phyloP scores from a whole-genome alignment of 2,888 invertebrate genomes.

The Rotaria magnacalcarata region DNA sequence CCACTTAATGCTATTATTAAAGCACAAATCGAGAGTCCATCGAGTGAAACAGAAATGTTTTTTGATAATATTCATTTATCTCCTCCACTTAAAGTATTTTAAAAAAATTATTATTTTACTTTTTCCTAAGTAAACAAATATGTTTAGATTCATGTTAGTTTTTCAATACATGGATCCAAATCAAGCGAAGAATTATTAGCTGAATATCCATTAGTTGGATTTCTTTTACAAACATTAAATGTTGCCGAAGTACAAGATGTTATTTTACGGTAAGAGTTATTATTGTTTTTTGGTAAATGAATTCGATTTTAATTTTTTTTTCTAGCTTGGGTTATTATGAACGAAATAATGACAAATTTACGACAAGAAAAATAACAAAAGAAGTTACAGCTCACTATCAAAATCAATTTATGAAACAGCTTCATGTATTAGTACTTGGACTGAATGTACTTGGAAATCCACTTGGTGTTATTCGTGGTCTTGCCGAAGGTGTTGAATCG shows the following conservation, averaged over 20 bases:
- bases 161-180: constrained; percentile 76
- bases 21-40: neutral
- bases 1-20: neutral
- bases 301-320: constrained; percentile 67
- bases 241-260: constrained; percentile 87
- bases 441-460: constrained; percentile 99
- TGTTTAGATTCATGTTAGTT: constrained; percentile 77
- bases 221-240: constrained; percentile 28
- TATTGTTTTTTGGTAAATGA: neutral
- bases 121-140: too few relatives aligned
- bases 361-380: constrained; percentile 8
- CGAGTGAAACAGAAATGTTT: constrained; percentile 70
- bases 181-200: constrained; percentile 17
- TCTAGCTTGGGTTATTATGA: constrained; percentile 44
- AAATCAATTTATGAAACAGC: constrained; percentile 80
- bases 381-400: constrained; percentile 47
- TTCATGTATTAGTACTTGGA: constrained; percentile 91
- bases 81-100: constrained; percentile 68
- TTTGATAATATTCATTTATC: constrained; percentile 93
- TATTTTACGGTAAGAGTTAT: constrained; percentile 79
- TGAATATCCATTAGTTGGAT: constrained; percentile 28
- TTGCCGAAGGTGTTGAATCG: constrained; percentile 92
- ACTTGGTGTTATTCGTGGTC: constrained; percentile 85
- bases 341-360: constrained; percentile 6
- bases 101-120: too few relatives aligned